Percentiles rank a stretch among this genome's conserved stretches.
Conservation (phyloP, 2,888 invertebrate genomes). For the Chydorus sphaericus region DNA sequence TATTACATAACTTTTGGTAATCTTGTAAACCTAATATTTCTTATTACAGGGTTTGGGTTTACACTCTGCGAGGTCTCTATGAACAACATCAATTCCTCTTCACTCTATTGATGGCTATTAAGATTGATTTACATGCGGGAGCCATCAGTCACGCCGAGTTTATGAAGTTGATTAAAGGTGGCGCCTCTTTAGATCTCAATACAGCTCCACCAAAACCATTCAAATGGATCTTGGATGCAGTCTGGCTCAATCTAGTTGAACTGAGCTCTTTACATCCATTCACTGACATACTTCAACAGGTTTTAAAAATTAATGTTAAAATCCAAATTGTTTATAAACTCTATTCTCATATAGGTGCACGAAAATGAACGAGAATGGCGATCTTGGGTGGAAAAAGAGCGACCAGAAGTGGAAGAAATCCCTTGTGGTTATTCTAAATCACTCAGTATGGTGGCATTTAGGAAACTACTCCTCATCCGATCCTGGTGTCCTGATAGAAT, state of each 20-base stretch:
- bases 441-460: constrained; percentile 57
- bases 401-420: constrained; percentile 77
- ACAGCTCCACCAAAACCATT: constrained; percentile 86
- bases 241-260: constrained; percentile 90
- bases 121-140: constrained; percentile 74
- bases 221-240: constrained; percentile 86
- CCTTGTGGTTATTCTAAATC: constrained; percentile 77
- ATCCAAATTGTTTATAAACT: not conserved
- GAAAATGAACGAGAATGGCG: constrained; percentile 78
- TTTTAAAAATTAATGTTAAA: constrained; percentile 24
- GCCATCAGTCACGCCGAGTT: constrained; percentile 79
- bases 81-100: constrained; percentile 85
- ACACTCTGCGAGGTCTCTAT: constrained; percentile 80
- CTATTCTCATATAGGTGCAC: constrained; percentile 49
- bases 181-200: constrained; percentile 83
- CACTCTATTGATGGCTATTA: constrained; percentile 85
- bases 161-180: constrained; percentile 89
- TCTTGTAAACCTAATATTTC: too few relatives aligned
- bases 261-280: constrained; percentile 72
- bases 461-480: constrained; percentile 67
- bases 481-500: constrained; percentile 94
- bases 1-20: too few relatives aligned
- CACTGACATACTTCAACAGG: constrained; percentile 58
- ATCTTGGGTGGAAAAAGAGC: constrained; percentile 79
- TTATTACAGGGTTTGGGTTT: constrained; percentile 85